Evolutionary conservation across 2,888 invertebrate species (phyloP).

Genomic region (Thereva unica): DNA sequence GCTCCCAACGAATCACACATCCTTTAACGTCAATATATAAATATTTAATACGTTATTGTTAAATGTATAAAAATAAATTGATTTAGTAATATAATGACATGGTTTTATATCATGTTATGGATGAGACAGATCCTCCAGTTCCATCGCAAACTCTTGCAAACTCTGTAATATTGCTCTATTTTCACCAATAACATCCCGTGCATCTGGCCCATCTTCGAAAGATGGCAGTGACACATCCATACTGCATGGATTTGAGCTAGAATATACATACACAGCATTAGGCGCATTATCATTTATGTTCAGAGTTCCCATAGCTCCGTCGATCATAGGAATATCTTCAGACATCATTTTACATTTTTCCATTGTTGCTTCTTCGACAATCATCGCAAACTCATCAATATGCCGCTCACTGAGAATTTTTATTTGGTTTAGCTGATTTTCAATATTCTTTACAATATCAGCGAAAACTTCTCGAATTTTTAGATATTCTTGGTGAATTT

Average conservation of each 20-base stretch:
- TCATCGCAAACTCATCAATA: background rate
- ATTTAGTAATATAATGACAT: too few relatives aligned
- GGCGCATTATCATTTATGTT: background rate
- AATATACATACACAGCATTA: background rate
- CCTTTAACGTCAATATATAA: too few relatives aligned
- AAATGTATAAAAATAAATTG: too few relatives aligned
- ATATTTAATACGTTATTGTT: too few relatives aligned
- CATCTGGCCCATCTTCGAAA: background rate
- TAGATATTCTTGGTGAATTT: constrained; percentile 40
- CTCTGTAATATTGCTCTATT: background rate
- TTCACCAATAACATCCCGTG: background rate
- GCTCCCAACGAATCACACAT: too few relatives aligned
- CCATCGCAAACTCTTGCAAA: too few relatives aligned
- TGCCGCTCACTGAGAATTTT: background rate
- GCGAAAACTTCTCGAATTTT: constrained; percentile 16
- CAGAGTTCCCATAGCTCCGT: background rate
- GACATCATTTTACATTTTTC: background rate
- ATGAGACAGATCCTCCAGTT: too few relatives aligned
- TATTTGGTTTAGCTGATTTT: background rate
- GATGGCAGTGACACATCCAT: background rate
- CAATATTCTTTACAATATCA: background rate
- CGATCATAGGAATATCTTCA: background rate
- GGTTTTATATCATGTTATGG: too few relatives aligned
- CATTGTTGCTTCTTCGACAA: background rate
- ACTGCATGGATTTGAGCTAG: background rate